phyloP scores from a whole-genome alignment of 1,140 invertebrate genomes.

The Camponotus floridanus region DNA sequence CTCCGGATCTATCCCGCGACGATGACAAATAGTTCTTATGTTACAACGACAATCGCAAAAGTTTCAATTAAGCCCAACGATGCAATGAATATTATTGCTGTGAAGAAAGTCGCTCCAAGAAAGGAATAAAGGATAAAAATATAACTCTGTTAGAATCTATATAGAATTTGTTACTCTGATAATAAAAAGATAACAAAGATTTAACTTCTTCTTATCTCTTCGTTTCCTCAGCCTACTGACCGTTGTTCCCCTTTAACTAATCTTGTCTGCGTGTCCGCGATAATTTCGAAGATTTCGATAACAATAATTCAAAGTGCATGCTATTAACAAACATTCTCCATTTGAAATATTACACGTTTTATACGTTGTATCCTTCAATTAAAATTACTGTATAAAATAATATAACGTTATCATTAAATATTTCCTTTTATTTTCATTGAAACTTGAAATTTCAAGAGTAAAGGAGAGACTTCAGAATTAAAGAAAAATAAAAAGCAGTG shows the following conservation, averaged over 20 bases:
- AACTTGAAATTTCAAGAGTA: not conserved
- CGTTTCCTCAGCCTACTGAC: not conserved
- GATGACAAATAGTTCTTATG: not conserved
- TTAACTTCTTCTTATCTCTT: no score
- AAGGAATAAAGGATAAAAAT: not conserved
- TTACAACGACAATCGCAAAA: not conserved
- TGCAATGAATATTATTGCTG: no score
- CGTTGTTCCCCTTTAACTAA: not conserved
- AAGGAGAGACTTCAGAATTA: no score
- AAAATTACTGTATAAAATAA: no score
- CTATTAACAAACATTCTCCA: not conserved
- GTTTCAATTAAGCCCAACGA: not conserved
- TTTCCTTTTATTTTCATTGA: not conserved
- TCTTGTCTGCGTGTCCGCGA: constrained; percentile 15
- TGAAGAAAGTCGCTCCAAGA: not conserved
- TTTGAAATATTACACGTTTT: not conserved
- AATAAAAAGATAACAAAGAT: not conserved
- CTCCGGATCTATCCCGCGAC: not conserved
- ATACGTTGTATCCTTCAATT: no score
- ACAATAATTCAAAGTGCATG: not conserved
- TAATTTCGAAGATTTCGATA: constrained; percentile 4
- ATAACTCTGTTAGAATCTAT: no score
- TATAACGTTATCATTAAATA: no score
- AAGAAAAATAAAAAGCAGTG: not conserved
- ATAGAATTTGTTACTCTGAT: not conserved